Evolutionary conservation across 1,140 invertebrate species (phyloP), one percentile per base, ranked within the genome.

Genomic region (fruit fly (Drosophila melanogaster)): DNA sequence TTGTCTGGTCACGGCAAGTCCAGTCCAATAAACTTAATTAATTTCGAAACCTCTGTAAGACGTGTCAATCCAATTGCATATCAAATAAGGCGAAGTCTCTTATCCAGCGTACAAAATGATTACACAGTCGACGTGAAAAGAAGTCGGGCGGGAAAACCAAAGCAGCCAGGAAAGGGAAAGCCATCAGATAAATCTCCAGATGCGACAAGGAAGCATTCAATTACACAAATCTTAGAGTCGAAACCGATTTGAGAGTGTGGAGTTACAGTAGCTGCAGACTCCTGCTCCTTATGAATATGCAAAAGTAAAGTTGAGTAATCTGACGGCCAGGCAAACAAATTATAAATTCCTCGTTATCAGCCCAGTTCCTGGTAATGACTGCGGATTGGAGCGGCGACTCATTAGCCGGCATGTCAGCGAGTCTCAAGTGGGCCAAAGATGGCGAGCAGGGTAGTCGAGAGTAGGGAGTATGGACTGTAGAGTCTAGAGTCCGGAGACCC

Each of bases 271-370:
- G 50, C 30, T 33, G 56, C 10, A 53, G 61, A 17, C n/a, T 57
- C 1, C 43, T 51, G 38, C 51, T 41, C 70, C 80, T 81, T 87
- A 81, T 87, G 83, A 81, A 87, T 67, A 86, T 87, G 79, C 78
- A 71, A 86, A 87, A 76, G 43, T 51, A 69, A 55, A 57, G 77
- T 86, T 64, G 73, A 61, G 73, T 81, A 73, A 71, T 70, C 47
- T 70, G 81, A 78, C 58, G 65, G 47, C 64, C 59, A 66, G 78
- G 60, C 53, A 51, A 30, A 30, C 44, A 87, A 40, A 71, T 79
- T 62, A 83, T 83, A 72, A 87, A 76, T 77, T 53, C 66, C 37
- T 41, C 35, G 30, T 83, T 83, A 89, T 86, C 81, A 67, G 65
- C 41, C 26, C 19, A 59, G 57, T 56, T 54, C 26, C 44, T 47